Conservation (phyloP, 2,888 invertebrate genomes). For the Gymnoscelis rufifasciata region DNA sequence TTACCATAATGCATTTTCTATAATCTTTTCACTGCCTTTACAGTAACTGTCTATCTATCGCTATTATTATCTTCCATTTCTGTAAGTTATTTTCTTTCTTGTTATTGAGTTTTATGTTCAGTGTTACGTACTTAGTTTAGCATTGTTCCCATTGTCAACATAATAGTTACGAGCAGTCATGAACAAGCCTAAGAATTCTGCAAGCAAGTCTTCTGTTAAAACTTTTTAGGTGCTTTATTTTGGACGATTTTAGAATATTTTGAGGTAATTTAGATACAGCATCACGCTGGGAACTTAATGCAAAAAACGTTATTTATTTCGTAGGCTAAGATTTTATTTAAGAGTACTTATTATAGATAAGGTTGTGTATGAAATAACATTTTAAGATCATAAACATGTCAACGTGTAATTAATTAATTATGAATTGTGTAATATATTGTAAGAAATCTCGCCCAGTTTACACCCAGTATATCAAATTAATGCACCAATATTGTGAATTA, state of each 20-base stretch:
- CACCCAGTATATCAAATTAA: constrained; percentile 53
- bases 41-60: constrained; percentile 1
- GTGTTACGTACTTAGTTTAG: not conserved
- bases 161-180: constrained; percentile 14
- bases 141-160: constrained; percentile 1
- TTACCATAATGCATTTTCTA: constrained; percentile 7
- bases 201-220: not conserved
- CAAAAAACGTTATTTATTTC: constrained; percentile 21
- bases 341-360: constrained; percentile 3
- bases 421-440: constrained; percentile 39
- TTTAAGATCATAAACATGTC: constrained; percentile 15
- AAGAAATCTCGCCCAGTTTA: constrained; percentile 65
- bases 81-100: constrained; percentile 7
- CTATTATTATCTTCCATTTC: constrained; percentile 3
- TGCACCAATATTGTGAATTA: constrained; percentile 70
- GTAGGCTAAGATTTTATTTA: constrained; percentile 13
- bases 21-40: constrained; percentile 13
- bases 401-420: constrained; percentile 25
- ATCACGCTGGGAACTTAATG: constrained; percentile 11
- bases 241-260: constrained; percentile 4
- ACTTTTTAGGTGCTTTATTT: constrained; percentile 13
- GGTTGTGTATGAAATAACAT: constrained; percentile 17
- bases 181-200: constrained; percentile 6
- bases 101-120: constrained; percentile 10
- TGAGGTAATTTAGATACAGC: constrained; percentile 10